Base-by-base conservation (phyloP, 2,113 vertebrate genomes). In the Siniperca knerii region DNA sequence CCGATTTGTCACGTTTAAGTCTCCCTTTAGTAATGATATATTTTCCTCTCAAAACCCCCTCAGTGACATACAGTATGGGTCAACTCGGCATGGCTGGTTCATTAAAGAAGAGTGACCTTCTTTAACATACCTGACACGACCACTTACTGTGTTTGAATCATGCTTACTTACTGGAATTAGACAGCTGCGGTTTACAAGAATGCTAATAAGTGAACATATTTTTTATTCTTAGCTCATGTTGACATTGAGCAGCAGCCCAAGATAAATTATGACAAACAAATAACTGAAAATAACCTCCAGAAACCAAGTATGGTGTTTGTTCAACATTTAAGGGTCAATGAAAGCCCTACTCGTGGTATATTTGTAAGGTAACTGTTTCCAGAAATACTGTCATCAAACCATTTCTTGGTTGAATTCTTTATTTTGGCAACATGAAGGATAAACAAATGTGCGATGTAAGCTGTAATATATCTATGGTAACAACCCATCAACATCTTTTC, bases 251-350 rank as follows among this genome's bases (percentile, higher is more conserved):
- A 58, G 18, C 9, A 81, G 42, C 6, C 6, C 35, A 40, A 81
- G 2, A 48, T 29, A 79, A 71, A 48, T 58, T 50, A 77, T 35
- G 48, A 58, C 78, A 85, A 86, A 84, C 21, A 91, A 81, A 72
- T 44, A 62, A 33, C 78, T 82, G 37, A 78, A 91, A 89, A 92
- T 91, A 91, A 33, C 8, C 12, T 6, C n/a, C 64, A 66, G 18
- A 83, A 70, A 69, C 72, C 8, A 42, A 87, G 13, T 8, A 20
- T 1, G 1, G 20, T 89, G 64, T 90, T 86, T 89, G 67, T 89
- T 83, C 71, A 84, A 42, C n/a, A 18, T 68, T 60, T 44, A 33
- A 33, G 16, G 50, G 78, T 62, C 50, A 15, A 12, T 50, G n/a
- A 54, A 57, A 54, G 16, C 11, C 37, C 58, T 11, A 5, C 69